Conservation (phyloP, 2,113 vertebrate genomes). For the Caracal caracal region DNA sequence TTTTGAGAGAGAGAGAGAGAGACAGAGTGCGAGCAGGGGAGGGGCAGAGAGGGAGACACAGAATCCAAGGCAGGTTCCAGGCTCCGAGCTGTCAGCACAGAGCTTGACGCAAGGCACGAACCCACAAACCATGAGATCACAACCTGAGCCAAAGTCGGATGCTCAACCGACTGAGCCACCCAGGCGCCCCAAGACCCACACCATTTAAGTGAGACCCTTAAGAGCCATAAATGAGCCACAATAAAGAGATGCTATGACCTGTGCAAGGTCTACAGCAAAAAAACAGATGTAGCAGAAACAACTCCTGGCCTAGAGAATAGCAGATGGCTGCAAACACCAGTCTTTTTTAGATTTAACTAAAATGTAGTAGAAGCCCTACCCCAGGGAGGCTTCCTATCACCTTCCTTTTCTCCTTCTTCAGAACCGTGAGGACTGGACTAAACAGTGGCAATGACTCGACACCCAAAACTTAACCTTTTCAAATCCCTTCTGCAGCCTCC, state of each 20-base stretch:
- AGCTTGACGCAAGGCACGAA: too few species aligned
- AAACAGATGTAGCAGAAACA: not conserved
- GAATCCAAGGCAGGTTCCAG: too few species aligned
- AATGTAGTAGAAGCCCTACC: not conserved
- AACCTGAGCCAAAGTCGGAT: too few species aligned
- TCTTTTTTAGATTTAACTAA: slow-evolving; percentile 6
- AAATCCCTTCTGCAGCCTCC: not conserved
- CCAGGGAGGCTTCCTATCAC: not conserved
- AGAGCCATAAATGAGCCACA: not conserved
- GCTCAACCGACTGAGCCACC: too few species aligned
- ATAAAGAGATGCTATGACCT: not conserved
- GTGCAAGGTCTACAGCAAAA: not conserved
- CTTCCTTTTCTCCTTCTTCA: not conserved
- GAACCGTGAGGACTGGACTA: not conserved
- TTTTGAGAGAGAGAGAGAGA: too few species aligned
- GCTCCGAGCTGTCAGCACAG: too few species aligned
- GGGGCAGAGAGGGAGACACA: too few species aligned
- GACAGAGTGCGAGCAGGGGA: too few species aligned
- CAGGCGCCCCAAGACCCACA: not conserved
- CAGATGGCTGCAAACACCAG: not conserved
- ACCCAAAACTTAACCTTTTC: not conserved
- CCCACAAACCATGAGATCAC: too few species aligned
- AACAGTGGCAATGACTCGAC: not conserved
- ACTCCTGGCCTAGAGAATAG: not conserved
- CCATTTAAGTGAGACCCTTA: not conserved